Percentiles rank a stretch among this genome's conserved stretches.
Evolutionary conservation across 2,113 vertebrate genomes (phyloP).

Genomic region (Phycodurus eques): DNA sequence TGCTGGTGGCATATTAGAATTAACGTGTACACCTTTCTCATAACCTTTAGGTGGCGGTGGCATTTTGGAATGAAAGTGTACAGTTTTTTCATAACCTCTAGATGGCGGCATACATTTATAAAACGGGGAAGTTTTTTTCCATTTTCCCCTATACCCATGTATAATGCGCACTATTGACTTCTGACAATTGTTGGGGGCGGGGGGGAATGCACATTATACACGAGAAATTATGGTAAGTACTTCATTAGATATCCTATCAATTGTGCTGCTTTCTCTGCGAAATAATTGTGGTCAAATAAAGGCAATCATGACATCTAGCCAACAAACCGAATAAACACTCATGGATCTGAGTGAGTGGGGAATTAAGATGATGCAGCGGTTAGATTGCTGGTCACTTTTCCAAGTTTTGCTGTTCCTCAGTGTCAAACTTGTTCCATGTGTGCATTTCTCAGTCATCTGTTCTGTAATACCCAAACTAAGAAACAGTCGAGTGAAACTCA

Average conservation of each 20-base stretch:
- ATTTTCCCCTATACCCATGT: too few relatives aligned
- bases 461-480: slow-evolving; percentile 43
- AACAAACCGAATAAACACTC: neutral
- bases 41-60: too few relatives aligned
- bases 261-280: too few relatives aligned
- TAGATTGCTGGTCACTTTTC: slow-evolving; percentile 26
- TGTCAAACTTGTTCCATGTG: slow-evolving; percentile 58
- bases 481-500: slow-evolving; percentile 38
- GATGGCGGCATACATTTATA: too few relatives aligned
- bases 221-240: too few relatives aligned
- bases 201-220: too few relatives aligned
- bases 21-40: too few relatives aligned
- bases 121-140: too few relatives aligned
- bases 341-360: slow-evolving; percentile 11
- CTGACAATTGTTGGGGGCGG: neutral
- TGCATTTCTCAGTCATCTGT: slow-evolving; percentile 57
- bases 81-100: too few relatives aligned
- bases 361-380: slow-evolving; percentile 3
- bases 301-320: slow-evolving; percentile 2
- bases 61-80: too few relatives aligned
- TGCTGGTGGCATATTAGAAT: too few relatives aligned
- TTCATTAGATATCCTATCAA: neutral
- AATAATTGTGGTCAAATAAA: neutral
- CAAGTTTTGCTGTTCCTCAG: slow-evolving; percentile 31
- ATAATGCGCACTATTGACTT: too few relatives aligned